Evolutionary conservation across 2,797 vertebrate species (phyloP).

Genomic region (Rhyacichthys aspro): DNA sequence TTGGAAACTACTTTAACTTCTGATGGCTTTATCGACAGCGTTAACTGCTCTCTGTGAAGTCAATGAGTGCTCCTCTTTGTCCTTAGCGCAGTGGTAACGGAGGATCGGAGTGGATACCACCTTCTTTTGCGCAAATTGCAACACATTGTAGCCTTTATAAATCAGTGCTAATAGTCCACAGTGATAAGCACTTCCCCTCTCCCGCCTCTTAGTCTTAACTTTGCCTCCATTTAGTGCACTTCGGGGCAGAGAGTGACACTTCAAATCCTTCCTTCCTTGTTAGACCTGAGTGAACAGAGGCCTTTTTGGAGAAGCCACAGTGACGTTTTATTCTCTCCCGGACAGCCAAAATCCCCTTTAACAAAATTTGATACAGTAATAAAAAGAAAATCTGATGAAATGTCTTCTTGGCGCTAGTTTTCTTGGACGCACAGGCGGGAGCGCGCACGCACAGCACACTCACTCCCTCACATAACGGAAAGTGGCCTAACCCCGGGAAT

Average conservation of each 20-base stretch:
- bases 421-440: constrained; percentile 42
- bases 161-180: not conserved
- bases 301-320: constrained; percentile 45
- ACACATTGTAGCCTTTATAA: not conserved
- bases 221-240: constrained; percentile 38
- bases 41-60: not conserved
- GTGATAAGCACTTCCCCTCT: not conserved
- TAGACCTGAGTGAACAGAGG: constrained; percentile 33
- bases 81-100: constrained; percentile 17
- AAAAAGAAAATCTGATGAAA: constrained; percentile 23
- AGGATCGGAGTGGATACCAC: constrained; percentile 2
- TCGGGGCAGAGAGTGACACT: constrained; percentile 37
- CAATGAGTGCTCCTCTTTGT: constrained; percentile 57
- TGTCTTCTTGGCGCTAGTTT: constrained; percentile 46
- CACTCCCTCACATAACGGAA: constrained; percentile 64
- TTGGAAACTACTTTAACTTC: constrained; percentile 19
- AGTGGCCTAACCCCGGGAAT: constrained; percentile 35
- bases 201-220: constrained; percentile 12
- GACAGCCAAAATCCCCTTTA: not conserved
- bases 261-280: constrained; percentile 39
- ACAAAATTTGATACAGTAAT: not conserved
- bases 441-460: constrained; percentile 53
- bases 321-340: fast-evolving
- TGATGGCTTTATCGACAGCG: not conserved
- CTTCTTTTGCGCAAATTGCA: constrained; percentile 7